Evolutionary conservation across 2,797 vertebrate species (phyloP), one percentile per base, ranked within the genome.

Genomic region (Moxostoma hubbsi): DNA sequence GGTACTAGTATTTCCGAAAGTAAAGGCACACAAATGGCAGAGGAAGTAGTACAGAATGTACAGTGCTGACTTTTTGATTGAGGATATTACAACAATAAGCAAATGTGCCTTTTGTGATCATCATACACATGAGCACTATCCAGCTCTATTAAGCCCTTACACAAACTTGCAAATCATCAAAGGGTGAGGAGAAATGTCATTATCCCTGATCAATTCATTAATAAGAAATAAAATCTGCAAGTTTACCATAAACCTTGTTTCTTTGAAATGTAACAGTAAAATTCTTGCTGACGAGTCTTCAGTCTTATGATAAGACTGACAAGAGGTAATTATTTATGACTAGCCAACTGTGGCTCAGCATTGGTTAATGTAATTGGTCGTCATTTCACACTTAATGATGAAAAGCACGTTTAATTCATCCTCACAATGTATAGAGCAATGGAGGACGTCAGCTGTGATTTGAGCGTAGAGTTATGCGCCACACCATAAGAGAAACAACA

Each of bases 361-460:
- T 89, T 93, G 90, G 91, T 92, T 92, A 88, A 91, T 89, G 85
- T 87, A 83, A 86, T 89, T 89, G 86, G 77, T 85, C 82, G 84
- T 83, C 79, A 90, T 88, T 85, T 89, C 83, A 81, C 85, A 70
- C 79, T 85, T 24, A 24, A 24, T 92, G 90, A 93, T 91, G 89
- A 88, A 64, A 84, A 91, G 88, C 86, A 91, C 94, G 87, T 88
- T 88, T 89, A 87, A 91, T 94, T 91, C 89, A 94, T 94, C 91
- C 90, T 88, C 85, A 78, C 91, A 88, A 94, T 91, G 89, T 92
- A 93, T 93, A 91, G 90, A 95, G 93, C 92, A 92, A 91, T 90
- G 91, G 87, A 80, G 94, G 95, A 95, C 95, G n/a, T n/a, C 85
- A 65, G 88, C 88, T 85, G 87, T 83, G 82, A 88, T 87, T 87